Percentiles rank a stretch among this genome's conserved stretches.
Evolutionary conservation across 2,797 vertebrate species (phyloP).

Genomic region (Gymnothorax javanicus): DNA sequence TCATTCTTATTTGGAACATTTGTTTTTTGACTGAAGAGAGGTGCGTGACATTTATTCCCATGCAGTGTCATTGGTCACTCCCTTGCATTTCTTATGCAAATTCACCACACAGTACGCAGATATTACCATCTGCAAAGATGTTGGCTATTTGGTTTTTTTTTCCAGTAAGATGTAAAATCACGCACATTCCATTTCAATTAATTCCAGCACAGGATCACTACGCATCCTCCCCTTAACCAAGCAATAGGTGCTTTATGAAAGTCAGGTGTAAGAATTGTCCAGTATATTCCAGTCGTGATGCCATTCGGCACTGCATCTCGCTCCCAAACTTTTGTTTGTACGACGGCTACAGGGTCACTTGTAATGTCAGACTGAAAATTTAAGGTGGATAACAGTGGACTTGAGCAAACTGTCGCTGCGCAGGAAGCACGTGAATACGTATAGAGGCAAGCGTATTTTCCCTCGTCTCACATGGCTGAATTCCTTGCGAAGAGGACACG

Average conservation of each 20-base stretch:
- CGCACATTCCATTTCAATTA: neutral
- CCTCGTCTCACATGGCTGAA: neutral
- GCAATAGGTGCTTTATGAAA: neutral
- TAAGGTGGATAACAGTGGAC: neutral
- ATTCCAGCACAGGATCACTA: no score
- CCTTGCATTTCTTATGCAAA: neutral
- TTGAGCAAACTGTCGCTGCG: neutral
- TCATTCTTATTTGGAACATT: neutral
- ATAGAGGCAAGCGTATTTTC: neutral
- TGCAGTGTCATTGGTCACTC: neutral
- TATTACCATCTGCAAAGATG: neutral
- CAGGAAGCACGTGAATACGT: neutral
- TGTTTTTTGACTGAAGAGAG: neutral
- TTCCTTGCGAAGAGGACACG: neutral
- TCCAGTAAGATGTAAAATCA: neutral
- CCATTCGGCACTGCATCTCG: neutral
- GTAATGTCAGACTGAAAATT: neutral
- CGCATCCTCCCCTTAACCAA: neutral
- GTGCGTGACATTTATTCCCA: neutral
- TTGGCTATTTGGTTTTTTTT: neutral
- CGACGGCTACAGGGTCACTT: neutral
- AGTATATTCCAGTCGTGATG: neutral
- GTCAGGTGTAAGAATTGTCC: neutral
- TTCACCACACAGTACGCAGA: neutral
- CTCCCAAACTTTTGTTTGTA: neutral